These are phyloP conservation scores for Cettia cetti DNA, from an alignment of 2,113 vertebrate genomes.

Conservation along the genomic window DNA sequence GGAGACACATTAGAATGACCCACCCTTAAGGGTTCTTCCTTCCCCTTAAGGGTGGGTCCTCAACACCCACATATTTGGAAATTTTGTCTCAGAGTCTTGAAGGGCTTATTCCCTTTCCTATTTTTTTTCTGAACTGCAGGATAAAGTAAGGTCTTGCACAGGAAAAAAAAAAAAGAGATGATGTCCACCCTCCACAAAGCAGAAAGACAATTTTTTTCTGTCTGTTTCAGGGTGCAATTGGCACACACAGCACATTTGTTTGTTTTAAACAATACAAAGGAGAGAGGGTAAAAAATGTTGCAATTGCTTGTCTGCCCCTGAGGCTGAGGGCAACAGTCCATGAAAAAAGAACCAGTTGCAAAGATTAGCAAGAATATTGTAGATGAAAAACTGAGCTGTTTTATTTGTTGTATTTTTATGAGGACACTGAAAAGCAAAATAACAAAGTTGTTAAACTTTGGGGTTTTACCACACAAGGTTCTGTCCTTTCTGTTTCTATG, in stretches of 20 bases:
- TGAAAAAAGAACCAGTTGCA: neutral
- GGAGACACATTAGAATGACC: neutral
- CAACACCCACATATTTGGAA: neutral
- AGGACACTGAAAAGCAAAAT: neutral
- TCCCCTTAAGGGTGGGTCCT: neutral
- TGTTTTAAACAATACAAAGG: neutral
- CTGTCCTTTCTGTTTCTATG: neutral
- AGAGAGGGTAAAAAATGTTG: neutral
- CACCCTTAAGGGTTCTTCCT: neutral
- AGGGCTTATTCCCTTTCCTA: neutral
- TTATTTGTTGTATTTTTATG: neutral
- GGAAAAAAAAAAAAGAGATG: neutral
- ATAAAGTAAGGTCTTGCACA: neutral
- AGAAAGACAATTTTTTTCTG: neutral
- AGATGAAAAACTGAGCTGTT: neutral
- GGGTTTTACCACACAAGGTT: neutral
- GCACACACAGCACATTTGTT: neutral
- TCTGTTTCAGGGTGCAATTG: neutral
- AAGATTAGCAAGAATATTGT: neutral
- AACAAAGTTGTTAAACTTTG: neutral
- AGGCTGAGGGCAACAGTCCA: neutral
- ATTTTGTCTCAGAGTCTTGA: neutral
- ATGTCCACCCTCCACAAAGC: neutral
- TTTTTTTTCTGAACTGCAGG: neutral
- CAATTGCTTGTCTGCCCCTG: neutral